Evolutionary conservation across 2,113 vertebrate species (phyloP), one percentile per base, ranked within the genome.

Genomic region (Salminus brasiliensis): DNA sequence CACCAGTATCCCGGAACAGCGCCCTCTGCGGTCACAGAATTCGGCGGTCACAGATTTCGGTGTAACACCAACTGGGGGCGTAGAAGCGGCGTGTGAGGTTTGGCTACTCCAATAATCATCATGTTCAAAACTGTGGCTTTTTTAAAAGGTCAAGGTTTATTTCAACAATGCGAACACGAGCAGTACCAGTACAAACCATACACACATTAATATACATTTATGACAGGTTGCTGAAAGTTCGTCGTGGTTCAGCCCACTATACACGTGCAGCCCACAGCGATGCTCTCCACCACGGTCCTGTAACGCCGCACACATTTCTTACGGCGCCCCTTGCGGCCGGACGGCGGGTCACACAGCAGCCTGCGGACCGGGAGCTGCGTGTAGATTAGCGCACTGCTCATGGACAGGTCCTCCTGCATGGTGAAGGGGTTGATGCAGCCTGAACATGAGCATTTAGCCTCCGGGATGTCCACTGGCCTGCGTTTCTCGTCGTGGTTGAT

Each of bases 351-450:
- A 83, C 94, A 95, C 53, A 95, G 90, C 68, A 89, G 88, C 63
- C 95, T 89, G 60, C 92, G 92, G 78, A 95, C 94, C 0, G 95
- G 95, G 81, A 96, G 93, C 57, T 93, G 93, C 86, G 94, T 94
- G 87, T 94, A 94, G 89, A 96, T 95, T 0, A 94, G 95, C 8
- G 95, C 90, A 82, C 95, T 95, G 86, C 93, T 93, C 94, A 96
- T 94, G 88, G 87, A 93, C 75, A 92, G 94, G 75, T 95, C 95
- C 82, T 95, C 95, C 88, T 95, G 93, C 94, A 95, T 93, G 1
- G 92, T 95, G 90, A 95, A 95, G 32, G 95, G 95, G 85, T 95
- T 96, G 83, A 96, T 94, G 65, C 95, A 95, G 68, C 95, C 95
- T 0, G 88, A 79, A 55, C 94, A 95, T 16, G 95, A 90, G 72